Base-by-base conservation (phyloP, 30 jellyfish, hydroid and myxozoan species). In the Cassiopea andromeda region DNA sequence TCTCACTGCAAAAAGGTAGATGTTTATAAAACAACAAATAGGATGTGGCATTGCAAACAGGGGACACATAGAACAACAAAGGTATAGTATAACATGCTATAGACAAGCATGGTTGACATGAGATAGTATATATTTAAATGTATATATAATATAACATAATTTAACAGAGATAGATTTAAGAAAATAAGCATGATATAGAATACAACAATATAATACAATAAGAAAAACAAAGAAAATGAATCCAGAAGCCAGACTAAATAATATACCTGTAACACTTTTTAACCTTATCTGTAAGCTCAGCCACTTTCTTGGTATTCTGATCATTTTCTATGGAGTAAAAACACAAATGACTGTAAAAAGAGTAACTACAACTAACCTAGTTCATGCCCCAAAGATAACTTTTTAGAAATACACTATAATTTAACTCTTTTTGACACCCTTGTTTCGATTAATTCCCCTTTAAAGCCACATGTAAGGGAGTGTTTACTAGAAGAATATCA, bases 221-320 rank as follows among this genome's bases (percentile, higher is more conserved):
- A n/a, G n/a, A n/a, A n/a, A n/a, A n/a, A n/a, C n/a, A n/a, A n/a
- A n/a, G n/a, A n/a, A n/a, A n/a, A n/a, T n/a, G n/a, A n/a, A n/a
- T n/a, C n/a, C n/a, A n/a, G n/a, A n/a, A n/a, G n/a, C n/a, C n/a
- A n/a, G n/a, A n/a, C n/a, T n/a, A n/a, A n/a, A 8, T 61, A 15
- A 16, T 8, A 15, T 70, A 91, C 97, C 92, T 83, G 72, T 91
- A 91, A 49, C 97, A 83, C 58, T 84, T 91, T 61, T 84, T 86
- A 6, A 91, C 61, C 73, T 91, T 91, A 68, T 91, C 92, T 13
- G 85, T 71, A 16, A 89, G 79, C 15, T 81, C 97, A 27, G 48
- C 72, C 50, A 80, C 86, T 17, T 71, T 89, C 85, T 80, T 80
- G 71, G 13, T 17, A 5, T 60, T 85, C 44, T 77, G 71, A 1